A percentile compares a stretch with the other conserved stretches of the same genome.
Evolutionary conservation across 1,140 invertebrate species (phyloP).

Genomic region (Epicauta chinensis): DNA sequence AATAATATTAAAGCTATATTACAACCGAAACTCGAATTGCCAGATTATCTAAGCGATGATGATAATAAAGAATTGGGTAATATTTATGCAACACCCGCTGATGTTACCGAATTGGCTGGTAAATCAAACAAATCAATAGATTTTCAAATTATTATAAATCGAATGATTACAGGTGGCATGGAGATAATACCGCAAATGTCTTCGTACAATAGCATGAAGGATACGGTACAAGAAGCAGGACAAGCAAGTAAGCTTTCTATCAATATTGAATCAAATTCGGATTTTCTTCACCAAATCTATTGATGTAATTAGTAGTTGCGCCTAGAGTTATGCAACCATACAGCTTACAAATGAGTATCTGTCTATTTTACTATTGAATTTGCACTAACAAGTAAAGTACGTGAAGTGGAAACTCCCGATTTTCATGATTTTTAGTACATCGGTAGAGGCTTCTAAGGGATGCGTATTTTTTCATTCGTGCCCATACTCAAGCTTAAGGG

Average conservation of each 20-base stretch:
- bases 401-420: too few relatives aligned
- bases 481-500: too few relatives aligned
- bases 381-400: too few relatives aligned
- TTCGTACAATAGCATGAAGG: constrained; percentile 18
- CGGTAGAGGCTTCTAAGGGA: too few relatives aligned
- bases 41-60: constrained; percentile 52
- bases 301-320: too few relatives aligned
- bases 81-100: constrained; percentile 18
- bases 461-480: too few relatives aligned
- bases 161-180: constrained; percentile 33
- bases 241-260: constrained; percentile 22
- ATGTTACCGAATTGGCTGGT: constrained; percentile 25
- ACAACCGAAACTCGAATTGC: constrained; percentile 52
- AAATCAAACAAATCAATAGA: background rate
- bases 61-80: constrained; percentile 30
- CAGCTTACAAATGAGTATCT: too few relatives aligned
- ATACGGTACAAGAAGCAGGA: constrained; percentile 19
- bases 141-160: constrained; percentile 2
- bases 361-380: too few relatives aligned
- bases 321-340: too few relatives aligned
- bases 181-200: constrained; percentile 35
- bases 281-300: too few relatives aligned
- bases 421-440: too few relatives aligned
- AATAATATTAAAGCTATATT: constrained; percentile 13
- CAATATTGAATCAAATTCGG: too few relatives aligned